Conservation (phyloP, 2,113 vertebrate genomes). For the Lynx canadensis region DNA sequence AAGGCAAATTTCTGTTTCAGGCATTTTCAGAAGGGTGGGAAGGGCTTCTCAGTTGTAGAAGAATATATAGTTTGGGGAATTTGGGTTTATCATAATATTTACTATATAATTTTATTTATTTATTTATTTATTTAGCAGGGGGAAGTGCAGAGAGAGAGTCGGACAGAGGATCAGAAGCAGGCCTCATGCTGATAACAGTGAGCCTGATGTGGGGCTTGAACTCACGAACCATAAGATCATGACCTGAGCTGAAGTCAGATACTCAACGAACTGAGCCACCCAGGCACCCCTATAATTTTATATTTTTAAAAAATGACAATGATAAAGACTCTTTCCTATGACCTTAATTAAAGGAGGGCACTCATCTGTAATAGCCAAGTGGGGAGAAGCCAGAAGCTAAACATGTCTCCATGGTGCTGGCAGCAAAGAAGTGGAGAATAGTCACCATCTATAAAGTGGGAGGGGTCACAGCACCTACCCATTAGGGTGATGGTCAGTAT, state of each 20-base stretch:
- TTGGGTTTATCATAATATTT: neutral
- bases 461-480: neutral
- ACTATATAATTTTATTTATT: neutral
- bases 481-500: neutral
- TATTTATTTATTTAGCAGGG: no score
- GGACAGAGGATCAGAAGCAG: no score
- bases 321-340: neutral
- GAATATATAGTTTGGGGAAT: neutral
- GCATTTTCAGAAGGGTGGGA: neutral
- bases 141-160: no score
- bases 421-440: no score
- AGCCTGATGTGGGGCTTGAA: no score
- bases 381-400: neutral
- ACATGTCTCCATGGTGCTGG: neutral
- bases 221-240: no score
- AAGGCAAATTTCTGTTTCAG: neutral
- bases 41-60: neutral
- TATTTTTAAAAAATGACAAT: neutral
- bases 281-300: no score
- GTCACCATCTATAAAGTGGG: neutral
- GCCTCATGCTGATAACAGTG: no score
- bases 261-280: no score
- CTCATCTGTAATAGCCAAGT: neutral
- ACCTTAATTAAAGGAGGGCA: neutral
- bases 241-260: no score